Percentiles rank a stretch among this genome's conserved stretches.
Evolutionary conservation across 2,797 vertebrate genomes (phyloP).

Genomic region (Lacerta bilineata): DNA sequence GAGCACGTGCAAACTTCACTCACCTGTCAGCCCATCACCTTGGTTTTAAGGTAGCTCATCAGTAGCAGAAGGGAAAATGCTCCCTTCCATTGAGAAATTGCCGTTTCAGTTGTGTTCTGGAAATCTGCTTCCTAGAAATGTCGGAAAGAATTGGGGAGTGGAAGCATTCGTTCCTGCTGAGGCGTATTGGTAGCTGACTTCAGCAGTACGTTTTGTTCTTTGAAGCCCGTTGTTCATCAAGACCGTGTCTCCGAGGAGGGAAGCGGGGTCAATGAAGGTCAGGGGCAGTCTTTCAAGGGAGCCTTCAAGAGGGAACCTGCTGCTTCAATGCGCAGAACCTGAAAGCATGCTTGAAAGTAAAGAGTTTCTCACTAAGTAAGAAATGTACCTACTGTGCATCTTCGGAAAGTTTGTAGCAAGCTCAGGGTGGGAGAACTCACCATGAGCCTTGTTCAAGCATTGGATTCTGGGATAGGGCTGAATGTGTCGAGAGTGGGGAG

Average conservation of each 20-base stretch:
- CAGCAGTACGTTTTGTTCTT: conserved; percentile 1
- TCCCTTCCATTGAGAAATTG: neutral
- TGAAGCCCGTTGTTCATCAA: conserved; percentile 46
- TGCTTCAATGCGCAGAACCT: conserved; percentile 28
- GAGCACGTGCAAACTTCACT: no score
- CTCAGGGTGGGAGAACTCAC: neutral
- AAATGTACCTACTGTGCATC: neutral
- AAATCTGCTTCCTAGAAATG: neutral
- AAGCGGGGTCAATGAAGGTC: conserved; percentile 41
- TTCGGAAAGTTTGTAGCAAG: neutral
- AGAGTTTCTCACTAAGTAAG: neutral
- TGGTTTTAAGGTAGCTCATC: neutral
- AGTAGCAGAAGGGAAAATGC: neutral
- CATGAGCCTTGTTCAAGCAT: neutral
- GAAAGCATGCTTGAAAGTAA: conserved; percentile 20
- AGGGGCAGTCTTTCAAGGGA: conserved; percentile 44
- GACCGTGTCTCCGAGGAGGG: conserved; percentile 16
- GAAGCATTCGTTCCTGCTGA: conserved; percentile 33
- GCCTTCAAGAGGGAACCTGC: conserved; percentile 37
- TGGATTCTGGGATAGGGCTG: neutral
- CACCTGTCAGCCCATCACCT: no score
- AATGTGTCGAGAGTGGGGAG: neutral
- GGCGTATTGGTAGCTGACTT: conserved; percentile 6
- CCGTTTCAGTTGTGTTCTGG: neutral
- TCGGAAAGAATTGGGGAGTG: neutral